These are phyloP conservation scores for Drosophila orena DNA, from an alignment of 1,140 invertebrate species.

Conservation along the genomic window DNA sequence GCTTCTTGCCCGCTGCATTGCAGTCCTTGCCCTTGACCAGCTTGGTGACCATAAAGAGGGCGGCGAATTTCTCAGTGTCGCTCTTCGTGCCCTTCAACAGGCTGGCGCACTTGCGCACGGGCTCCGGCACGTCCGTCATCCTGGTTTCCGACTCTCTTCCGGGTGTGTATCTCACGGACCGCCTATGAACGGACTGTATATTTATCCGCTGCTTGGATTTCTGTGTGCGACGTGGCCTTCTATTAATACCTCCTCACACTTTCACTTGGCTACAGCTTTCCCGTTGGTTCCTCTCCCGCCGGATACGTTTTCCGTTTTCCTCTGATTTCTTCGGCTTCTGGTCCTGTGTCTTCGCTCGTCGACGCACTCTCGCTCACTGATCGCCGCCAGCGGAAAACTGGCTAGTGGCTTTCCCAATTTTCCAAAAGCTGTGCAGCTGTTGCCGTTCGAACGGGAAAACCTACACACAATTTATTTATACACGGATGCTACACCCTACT, in stretches of 20 bases:
- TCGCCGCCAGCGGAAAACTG: constrained; percentile 39
- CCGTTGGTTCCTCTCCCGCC: constrained; percentile 47
- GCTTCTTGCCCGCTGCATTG: constrained; percentile 88
- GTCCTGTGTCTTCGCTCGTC: constrained; percentile 62
- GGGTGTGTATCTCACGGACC: constrained; percentile 25
- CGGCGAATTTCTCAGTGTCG: constrained; percentile 96
- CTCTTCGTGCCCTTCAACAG: constrained; percentile 91
- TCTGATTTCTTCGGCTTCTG: constrained; percentile 5
- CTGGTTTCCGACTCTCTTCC: constrained; percentile 22
- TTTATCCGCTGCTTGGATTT: constrained; percentile 27
- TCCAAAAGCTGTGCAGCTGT: constrained; percentile 75
- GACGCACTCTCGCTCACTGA: constrained; percentile 81
- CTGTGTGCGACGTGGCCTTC: constrained; percentile 31
- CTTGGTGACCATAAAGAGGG: constrained; percentile 95
- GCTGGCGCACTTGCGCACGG: constrained; percentile 92
- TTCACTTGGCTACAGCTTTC: constrained; percentile 77
- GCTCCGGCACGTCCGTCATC: constrained; percentile 88
- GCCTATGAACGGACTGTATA: constrained; percentile 32
- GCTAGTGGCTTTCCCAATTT: constrained; percentile 54
- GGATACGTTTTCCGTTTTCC: constrained; percentile 8
- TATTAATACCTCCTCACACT: constrained; percentile 73
- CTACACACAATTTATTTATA: constrained; percentile 75
- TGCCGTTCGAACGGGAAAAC: constrained; percentile 63
- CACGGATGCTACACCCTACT: constrained; percentile 21
- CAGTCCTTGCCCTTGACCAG: constrained; percentile 92